A percentile compares a stretch with the other conserved stretches of the same genome.
phyloP scores from a whole-genome alignment of 2,113 vertebrate genomes.

The Noctilio leporinus region DNA sequence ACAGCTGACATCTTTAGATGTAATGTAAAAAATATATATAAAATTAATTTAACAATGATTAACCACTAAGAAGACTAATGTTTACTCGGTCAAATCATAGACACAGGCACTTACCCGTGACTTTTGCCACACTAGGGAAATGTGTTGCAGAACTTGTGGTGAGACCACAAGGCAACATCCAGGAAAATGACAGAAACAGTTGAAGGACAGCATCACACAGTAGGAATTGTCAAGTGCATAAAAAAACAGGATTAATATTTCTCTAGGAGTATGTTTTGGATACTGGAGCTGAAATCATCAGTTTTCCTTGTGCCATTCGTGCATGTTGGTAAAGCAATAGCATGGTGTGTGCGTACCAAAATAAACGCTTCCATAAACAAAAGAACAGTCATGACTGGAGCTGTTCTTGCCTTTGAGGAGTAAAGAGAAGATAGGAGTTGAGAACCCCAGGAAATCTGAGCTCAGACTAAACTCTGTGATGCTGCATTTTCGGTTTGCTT shows the following conservation, averaged over 20 bases:
- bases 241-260: neutral
- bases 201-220: neutral
- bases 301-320: neutral
- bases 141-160: conserved; percentile 45
- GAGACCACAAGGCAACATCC: conserved; percentile 35
- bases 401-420: neutral
- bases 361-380: neutral
- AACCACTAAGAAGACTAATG: neutral
- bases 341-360: neutral
- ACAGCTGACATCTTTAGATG: neutral
- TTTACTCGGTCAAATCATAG: neutral
- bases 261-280: neutral
- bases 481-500: conserved; percentile 56
- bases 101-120: neutral
- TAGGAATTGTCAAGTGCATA: neutral
- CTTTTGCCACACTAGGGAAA: conserved; percentile 34
- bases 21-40: neutral
- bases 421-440: conserved; percentile 17
- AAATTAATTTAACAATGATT: neutral
- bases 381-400: neutral
- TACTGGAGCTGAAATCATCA: neutral
- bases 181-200: conserved; percentile 33
- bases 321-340: neutral
- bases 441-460: conserved; percentile 57
- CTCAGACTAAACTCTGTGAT: conserved; percentile 50